Evolutionary conservation across 2,888 invertebrate genomes (phyloP).

Genomic region (Agrotis ipsilon): DNA sequence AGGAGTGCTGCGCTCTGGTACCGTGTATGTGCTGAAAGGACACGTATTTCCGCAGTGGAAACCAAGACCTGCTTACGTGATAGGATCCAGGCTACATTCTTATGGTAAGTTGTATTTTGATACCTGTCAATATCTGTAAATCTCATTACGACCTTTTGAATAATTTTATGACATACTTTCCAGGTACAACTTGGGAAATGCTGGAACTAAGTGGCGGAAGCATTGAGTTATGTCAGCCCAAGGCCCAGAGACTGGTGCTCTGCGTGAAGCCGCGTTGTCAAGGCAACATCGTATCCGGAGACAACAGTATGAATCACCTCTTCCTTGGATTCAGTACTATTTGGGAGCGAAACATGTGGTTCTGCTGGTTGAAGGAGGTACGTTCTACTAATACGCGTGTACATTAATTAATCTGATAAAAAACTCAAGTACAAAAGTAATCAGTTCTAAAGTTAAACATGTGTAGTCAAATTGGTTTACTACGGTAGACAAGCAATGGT

Average conservation of each 20-base stretch:
- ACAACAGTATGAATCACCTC: slow-evolving; percentile 87
- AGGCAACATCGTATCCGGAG: slow-evolving; percentile 77
- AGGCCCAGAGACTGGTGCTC: slow-evolving; percentile 85
- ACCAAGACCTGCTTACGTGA: slow-evolving; percentile 90
- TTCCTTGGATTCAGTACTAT: slow-evolving; percentile 92
- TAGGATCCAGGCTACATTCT: slow-evolving; percentile 92
- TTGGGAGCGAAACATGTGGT: slow-evolving; percentile 93
- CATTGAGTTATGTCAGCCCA: slow-evolving; percentile 86
- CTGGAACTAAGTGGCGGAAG: slow-evolving; percentile 86
- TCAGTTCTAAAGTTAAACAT: slow-evolving; percentile 42
- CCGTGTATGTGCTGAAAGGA: slow-evolving; percentile 92
- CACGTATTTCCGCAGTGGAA: slow-evolving; percentile 94
- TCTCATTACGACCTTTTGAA: background rate
- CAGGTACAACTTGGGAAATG: slow-evolving; percentile 84
- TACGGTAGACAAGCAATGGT: slow-evolving; percentile 45
- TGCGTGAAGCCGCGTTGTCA: slow-evolving; percentile 86
- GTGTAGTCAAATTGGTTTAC: slow-evolving; percentile 52
- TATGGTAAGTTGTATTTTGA: slow-evolving; percentile 81
- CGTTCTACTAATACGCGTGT: slow-evolving; percentile 52
- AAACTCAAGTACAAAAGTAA: slow-evolving; percentile 33
- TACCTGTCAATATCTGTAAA: background rate
- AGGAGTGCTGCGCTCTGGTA: slow-evolving; percentile 86
- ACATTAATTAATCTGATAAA: slow-evolving; percentile 27
- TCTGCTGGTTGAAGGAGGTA: slow-evolving; percentile 92
- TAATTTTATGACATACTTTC: slow-evolving; percentile 51